phyloP scores from a whole-genome alignment of 2,797 vertebrate species.

The Pyrrhura leucotis region DNA sequence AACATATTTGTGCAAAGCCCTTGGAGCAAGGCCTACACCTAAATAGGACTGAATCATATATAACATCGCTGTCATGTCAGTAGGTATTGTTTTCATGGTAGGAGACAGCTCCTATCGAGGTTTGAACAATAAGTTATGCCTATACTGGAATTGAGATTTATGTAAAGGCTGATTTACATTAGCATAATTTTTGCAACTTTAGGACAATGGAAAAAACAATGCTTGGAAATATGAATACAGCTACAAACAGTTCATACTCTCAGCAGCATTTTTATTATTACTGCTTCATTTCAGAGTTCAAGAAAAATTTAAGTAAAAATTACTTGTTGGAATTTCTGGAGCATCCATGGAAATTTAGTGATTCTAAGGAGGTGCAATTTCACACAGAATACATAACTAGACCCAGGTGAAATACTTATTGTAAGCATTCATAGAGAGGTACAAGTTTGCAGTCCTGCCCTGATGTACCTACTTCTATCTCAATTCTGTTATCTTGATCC shows the following conservation, averaged over 20 bases:
- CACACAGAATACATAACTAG: neutral
- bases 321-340: neutral
- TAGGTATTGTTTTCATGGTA: neutral
- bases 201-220: neutral
- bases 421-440: neutral
- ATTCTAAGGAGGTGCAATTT: neutral
- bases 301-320: neutral
- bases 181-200: neutral
- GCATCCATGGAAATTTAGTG: neutral
- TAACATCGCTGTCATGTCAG: neutral
- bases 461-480: neutral
- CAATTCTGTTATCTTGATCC: neutral
- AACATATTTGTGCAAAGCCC: neutral
- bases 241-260: neutral
- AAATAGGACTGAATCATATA: neutral
- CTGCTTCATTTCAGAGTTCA: neutral
- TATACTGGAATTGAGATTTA: neutral
- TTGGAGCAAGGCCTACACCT: neutral
- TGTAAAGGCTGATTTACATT: neutral
- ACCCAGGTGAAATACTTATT: neutral
- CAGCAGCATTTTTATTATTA: neutral
- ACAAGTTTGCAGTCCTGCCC: neutral
- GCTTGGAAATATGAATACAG: neutral
- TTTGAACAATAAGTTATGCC: neutral
- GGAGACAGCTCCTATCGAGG: neutral